Base-by-base conservation (phyloP, 1,140 invertebrate genomes). In the Lordiphosa collinella region DNA sequence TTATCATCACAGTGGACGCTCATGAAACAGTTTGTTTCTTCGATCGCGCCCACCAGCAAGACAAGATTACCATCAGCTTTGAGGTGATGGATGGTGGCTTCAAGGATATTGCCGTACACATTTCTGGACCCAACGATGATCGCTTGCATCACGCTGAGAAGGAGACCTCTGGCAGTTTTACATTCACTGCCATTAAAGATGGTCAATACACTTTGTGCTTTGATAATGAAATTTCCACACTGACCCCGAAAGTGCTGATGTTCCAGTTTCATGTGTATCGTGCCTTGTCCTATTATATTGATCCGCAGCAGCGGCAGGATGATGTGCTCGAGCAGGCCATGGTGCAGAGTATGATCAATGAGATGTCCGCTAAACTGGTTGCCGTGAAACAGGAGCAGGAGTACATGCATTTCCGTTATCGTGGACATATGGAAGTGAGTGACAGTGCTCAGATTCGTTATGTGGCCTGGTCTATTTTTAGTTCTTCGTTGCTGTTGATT, bases 81-180 rank as follows among this genome's bases (percentile, higher is more conserved):
- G 78, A 84, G 60, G 78, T 84, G 2, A 85, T 84, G 79, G 78
- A 84, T 2, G 78, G 78, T 5, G 78, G 78, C 36, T 84, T 84
- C 41, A 78, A 65, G 48, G 78, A 84, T 9, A 68, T 84, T 11
- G 68, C 29, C 0, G 40, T 84, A 3, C 29, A 31, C 12, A 66
- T 84, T 3, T 5, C 52, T 0, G 78, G 14, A 0, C 79, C 78
- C 0, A 22, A 46, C 0, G 13, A 43, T 1, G 50, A 73, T 0
- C 13, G 6, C 0, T 38, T 84, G 5, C 47, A 48, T 10, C 12
- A 59, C 0, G 37, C 60, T 0, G 38, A 54, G 0, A 36, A 43
- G 31, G 73, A 85, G 14, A 55, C 68, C 1, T 18, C 25, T 3
- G 78, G 78, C 47, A 60, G 57, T 10, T 55, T 69, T 1, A 84